phyloP scores from a whole-genome alignment of 2,797 vertebrate species.

The Geotrypetes seraphini region DNA sequence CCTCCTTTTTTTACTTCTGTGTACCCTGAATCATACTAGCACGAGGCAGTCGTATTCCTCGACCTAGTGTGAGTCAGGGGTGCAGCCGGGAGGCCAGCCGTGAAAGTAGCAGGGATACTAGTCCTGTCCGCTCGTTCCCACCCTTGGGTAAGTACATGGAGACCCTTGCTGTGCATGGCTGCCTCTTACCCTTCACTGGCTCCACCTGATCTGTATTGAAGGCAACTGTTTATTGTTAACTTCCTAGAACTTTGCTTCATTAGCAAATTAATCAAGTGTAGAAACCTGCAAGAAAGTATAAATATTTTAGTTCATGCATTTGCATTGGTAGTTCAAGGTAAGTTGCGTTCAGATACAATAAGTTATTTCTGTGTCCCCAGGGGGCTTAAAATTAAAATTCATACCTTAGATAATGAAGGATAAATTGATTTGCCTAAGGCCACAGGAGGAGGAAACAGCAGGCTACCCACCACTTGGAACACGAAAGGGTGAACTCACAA shows the following conservation, averaged over 20 bases:
- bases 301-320: no score
- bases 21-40: conserved; percentile 60
- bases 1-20: conserved; percentile 34
- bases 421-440: no score
- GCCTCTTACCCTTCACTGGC: neutral
- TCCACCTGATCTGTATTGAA: conserved; percentile 3
- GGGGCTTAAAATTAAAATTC: no score
- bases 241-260: neutral
- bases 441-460: no score
- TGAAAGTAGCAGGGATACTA: conserved; percentile 96
- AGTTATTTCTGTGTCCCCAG: no score
- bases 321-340: no score
- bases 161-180: conserved; percentile 22
- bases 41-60: conserved; percentile 95
- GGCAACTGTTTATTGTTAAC: neutral
- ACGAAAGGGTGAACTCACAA: no score
- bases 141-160: conserved; percentile 83
- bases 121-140: conserved; percentile 90
- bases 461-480: no score
- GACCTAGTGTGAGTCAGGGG: conserved; percentile 97
- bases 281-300: conserved; percentile 24
- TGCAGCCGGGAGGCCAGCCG: conserved; percentile 97
- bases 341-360: no score
- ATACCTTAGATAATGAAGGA: no score
- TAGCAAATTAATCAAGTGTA: neutral